Conservation (phyloP, 35 echinoderm and acorn worm genomes). For the Holothuria glaberrima region DNA sequence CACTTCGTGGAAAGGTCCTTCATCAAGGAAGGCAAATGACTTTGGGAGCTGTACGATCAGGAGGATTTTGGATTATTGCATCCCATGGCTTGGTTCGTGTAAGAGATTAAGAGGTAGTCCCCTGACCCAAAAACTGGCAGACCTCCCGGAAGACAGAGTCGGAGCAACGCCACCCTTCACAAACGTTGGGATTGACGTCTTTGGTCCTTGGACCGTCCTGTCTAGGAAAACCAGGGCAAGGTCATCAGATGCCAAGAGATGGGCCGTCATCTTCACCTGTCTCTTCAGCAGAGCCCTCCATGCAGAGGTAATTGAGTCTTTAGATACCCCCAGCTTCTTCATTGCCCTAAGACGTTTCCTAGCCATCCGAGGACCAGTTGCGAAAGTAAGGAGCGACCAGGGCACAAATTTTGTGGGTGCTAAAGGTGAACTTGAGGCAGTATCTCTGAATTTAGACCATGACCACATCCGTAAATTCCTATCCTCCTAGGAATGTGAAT, state of each 20-base stretch:
- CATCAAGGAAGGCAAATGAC: constrained; percentile 57
- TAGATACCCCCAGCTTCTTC: constrained; percentile 41
- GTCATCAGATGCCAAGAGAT: constrained; percentile 59
- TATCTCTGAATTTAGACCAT: background rate
- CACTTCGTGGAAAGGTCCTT: constrained; percentile 19
- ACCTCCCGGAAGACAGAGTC: constrained; percentile 56
- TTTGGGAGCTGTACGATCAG: background rate
- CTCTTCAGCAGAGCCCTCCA: constrained; percentile 46
- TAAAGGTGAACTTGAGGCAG: constrained; percentile 6
- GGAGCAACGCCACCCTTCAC: constrained; percentile 49
- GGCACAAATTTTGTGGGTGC: constrained; percentile 57
- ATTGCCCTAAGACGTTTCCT: constrained; percentile 23
- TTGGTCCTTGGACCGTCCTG: constrained; percentile 56
- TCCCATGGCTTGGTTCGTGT: constrained; percentile 17
- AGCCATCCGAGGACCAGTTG: constrained; percentile 22
- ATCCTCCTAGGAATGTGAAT: background rate
- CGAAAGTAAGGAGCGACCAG: constrained; percentile 41
- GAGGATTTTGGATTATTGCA: constrained; percentile 49
- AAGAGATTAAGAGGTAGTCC: constrained; percentile 32
- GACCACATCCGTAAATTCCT: background rate
- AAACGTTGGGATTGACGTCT: constrained; percentile 61
- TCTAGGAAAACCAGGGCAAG: constrained; percentile 57
- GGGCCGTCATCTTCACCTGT: constrained; percentile 67
- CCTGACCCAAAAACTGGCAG: constrained; percentile 59
- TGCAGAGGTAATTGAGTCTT: constrained; percentile 31